phyloP scores from a whole-genome alignment of 2,797 vertebrate species.

The Hemitrygon akajei region DNA sequence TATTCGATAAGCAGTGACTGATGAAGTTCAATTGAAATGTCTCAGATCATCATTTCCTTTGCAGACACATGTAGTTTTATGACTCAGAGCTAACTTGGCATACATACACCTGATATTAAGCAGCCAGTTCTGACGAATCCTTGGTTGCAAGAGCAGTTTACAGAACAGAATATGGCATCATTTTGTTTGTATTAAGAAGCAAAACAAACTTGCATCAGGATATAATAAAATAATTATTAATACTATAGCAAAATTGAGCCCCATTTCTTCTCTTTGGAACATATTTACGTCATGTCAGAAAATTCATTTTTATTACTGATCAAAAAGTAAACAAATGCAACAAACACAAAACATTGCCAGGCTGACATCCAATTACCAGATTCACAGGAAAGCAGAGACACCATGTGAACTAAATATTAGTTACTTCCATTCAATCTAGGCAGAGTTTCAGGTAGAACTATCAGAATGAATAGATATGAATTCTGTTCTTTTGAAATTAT shows the following conservation, averaged over 20 bases:
- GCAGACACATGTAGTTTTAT: neutral
- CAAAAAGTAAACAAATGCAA: slow-evolving; percentile 1
- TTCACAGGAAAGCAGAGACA: neutral
- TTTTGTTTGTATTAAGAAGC: neutral
- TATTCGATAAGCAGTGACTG: neutral
- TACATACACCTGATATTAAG: neutral
- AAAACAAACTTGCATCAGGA: neutral
- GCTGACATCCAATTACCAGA: neutral
- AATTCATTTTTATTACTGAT: neutral
- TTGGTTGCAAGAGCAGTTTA: neutral
- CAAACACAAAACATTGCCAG: neutral
- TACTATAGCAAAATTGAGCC: neutral
- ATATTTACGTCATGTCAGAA: neutral
- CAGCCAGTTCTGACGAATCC: neutral
- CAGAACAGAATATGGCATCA: neutral
- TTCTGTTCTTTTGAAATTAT: neutral
- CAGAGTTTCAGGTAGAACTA: neutral
- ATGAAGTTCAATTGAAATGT: neutral
- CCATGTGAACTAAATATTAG: neutral
- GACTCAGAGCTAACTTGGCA: neutral
- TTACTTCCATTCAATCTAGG: neutral
- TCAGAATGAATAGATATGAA: neutral
- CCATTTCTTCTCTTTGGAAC: neutral
- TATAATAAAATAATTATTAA: neutral
- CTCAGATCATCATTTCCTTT: neutral